Base-by-base conservation (phyloP, 2,797 vertebrate genomes). In the Coregonus sp. region DNA sequence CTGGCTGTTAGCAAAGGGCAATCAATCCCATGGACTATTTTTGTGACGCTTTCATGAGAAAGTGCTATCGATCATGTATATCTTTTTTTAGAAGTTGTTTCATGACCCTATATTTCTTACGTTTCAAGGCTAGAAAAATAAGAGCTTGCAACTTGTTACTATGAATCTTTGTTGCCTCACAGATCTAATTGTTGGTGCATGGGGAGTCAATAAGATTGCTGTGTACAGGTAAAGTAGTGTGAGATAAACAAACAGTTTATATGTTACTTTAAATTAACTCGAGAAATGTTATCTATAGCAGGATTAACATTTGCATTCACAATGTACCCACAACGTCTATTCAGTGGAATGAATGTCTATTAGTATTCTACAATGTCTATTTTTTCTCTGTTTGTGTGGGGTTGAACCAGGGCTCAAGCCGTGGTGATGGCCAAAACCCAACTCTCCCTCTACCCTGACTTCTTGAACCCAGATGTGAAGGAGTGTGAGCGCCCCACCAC, bases 121-220 rank as follows among this genome's bases (percentile, higher is more conserved):
- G 40, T 47, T 47, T 47, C 40, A 47, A 47, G 9, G 3, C 40
- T 47, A 47, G 40, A 47, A 3, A 47, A 47, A 47, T 12, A 47
- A 47, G 9, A 12, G 9, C 40, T 47, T 47, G 40, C 40, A 47
- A 47, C 9, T 47, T 47, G 40, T 47, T 47, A 3, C 9, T 47
- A 11, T 47, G 2, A 47, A 47, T 47, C 9, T 47, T 11, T 56
- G 51, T 76, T 78, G 2, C 77, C 72, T 83, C 47, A 0, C 74
- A 97, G 96, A 97, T 90, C 86, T 97, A 72, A 84, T 96, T 75
- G 94, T 97, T 66, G 96, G 96, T 4, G 96, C 95, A 1, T 95
- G 95, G 4, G 92, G 90, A 3, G 93, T 78, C 0, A 92, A 83
- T 84, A 90, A 86, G 80, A 93, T 94, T 29, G 92, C 86, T 1